Conservation (phyloP, 2,888 invertebrate genomes). For the Blastobasis adustella region DNA sequence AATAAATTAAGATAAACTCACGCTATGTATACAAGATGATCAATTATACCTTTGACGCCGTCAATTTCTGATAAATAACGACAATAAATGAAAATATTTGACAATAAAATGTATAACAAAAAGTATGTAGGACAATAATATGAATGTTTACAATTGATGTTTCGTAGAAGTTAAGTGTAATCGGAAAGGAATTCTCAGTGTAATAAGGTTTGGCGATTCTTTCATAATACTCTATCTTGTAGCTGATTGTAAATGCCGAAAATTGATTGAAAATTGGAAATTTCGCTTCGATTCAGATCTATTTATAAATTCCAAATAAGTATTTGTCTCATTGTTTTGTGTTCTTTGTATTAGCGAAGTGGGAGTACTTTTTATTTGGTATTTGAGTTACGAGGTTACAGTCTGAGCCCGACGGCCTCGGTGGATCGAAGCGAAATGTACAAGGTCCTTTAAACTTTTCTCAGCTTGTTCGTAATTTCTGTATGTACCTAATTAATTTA, state of each 20-base stretch:
- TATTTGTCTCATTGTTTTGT: not conserved
- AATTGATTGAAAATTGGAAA: not conserved
- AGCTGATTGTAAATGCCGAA: not conserved
- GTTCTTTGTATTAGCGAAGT: not conserved
- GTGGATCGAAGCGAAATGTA: conserved; percentile 12
- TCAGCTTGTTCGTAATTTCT: not conserved
- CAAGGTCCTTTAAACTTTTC: not conserved
- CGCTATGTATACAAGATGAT: conserved; percentile 47
- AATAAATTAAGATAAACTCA: conserved; percentile 33
- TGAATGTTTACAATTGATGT: conserved; percentile 50
- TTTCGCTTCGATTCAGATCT: conserved; percentile 11
- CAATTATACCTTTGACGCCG: conserved; percentile 50
- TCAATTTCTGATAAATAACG: conserved; percentile 55
- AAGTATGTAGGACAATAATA: conserved; percentile 35
- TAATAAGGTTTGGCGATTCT: conserved; percentile 6
- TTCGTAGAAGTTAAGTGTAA: conserved; percentile 38
- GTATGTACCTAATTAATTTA: too few species aligned
- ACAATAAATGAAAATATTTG: conserved; percentile 38
- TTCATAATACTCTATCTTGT: not conserved
- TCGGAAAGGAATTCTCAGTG: conserved; percentile 2
- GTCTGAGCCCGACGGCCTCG: conserved; percentile 44
- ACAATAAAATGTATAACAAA: conserved; percentile 12
- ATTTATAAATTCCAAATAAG: not conserved
- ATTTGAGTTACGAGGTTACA: conserved; percentile 24
- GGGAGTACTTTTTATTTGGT: conserved; percentile 15